These are phyloP conservation scores for Ianthella basta DNA, from an alignment of 37 sponge, comb jelly and placozoan genomes.

Conservation along the genomic window DNA sequence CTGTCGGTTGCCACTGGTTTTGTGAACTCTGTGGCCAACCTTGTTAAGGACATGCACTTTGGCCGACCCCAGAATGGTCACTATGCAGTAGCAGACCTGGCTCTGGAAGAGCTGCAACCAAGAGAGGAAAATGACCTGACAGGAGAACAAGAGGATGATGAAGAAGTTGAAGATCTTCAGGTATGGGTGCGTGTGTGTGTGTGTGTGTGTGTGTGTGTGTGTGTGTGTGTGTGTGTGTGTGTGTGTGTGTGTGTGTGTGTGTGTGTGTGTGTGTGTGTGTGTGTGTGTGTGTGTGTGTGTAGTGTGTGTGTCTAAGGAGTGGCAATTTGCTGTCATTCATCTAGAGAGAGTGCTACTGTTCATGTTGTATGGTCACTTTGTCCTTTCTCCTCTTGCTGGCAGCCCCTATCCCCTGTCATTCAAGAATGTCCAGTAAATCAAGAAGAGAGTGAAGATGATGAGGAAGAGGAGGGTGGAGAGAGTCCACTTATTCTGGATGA, in stretches of 20 bases:
- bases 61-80: neutral
- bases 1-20: slow-evolving; percentile 56
- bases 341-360: no score
- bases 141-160: no score
- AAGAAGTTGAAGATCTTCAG: neutral
- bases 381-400: neutral
- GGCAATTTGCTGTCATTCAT: no score
- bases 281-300: no score
- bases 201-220: slow-evolving; percentile 31
- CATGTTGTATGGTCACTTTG: no score
- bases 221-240: no score
- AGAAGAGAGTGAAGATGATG: neutral
- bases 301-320: no score
- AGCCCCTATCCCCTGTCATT: no score
- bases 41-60: slow-evolving; percentile 34
- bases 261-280: no score
- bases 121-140: neutral
- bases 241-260: no score
- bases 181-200: slow-evolving; percentile 34
- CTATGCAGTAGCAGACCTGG: neutral
- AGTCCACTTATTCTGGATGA: no score
- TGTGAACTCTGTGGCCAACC: slow-evolving; percentile 55
- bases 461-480: neutral
- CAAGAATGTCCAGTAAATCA: no score
- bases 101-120: neutral